Conservation (phyloP, 2,888 invertebrate genomes). For the Prenolepis imparis region DNA sequence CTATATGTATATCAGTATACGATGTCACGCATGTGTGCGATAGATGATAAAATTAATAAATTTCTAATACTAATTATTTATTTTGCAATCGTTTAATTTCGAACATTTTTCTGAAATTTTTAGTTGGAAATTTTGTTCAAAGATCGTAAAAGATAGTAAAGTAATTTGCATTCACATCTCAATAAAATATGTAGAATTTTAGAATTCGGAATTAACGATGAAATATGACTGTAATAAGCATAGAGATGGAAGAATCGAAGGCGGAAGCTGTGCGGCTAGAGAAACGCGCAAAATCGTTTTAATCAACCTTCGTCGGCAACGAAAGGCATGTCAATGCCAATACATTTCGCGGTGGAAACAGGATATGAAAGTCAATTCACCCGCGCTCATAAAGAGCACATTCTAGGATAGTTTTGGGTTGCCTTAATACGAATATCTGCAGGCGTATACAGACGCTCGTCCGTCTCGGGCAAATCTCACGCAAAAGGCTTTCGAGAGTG, state of each 20-base stretch:
- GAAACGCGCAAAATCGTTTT: constrained; percentile 28
- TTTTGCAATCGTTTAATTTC: neutral
- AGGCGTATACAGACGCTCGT: neutral
- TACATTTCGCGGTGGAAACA: constrained; percentile 68
- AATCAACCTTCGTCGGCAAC: constrained; percentile 66
- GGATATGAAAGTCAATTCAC: constrained; percentile 69
- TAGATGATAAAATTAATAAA: neutral
- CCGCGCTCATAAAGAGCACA: constrained; percentile 43
- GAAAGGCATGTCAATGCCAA: constrained; percentile 68
- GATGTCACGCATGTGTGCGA: neutral
- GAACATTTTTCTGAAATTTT: neutral
- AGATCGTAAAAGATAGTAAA: no score
- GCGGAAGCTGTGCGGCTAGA: constrained; percentile 11
- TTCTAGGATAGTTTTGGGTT: constrained; percentile 65
- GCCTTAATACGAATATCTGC: constrained; percentile 47
- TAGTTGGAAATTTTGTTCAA: no score
- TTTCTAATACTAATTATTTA: neutral
- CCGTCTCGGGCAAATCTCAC: constrained; percentile 6
- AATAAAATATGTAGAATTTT: neutral
- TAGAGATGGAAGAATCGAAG: neutral
- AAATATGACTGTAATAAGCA: neutral
- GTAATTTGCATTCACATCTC: neutral
- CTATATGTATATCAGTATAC: neutral
- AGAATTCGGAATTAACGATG: neutral
- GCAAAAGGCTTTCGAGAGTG: constrained; percentile 1